phyloP scores from a whole-genome alignment of 1,140 invertebrate species.

The Ips nitidus region DNA sequence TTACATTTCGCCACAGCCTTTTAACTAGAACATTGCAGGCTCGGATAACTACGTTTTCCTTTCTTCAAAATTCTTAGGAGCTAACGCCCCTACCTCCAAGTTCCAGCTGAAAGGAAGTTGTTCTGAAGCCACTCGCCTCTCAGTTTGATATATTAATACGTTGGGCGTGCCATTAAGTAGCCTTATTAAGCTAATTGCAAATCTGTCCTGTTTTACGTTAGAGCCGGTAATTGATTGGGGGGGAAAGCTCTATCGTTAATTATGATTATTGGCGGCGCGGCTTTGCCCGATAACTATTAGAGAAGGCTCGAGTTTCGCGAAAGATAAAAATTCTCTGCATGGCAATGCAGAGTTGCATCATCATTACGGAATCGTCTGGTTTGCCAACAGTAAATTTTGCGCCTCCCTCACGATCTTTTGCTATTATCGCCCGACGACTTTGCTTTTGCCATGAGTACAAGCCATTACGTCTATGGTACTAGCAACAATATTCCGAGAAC shows the following conservation, averaged over 20 bases:
- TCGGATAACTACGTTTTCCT: conserved; percentile 15
- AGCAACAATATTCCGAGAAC: conserved; percentile 6
- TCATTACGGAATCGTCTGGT: too few relatives aligned
- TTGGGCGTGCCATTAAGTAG: neutral
- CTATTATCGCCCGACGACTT: conserved; percentile 6
- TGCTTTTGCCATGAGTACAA: neutral
- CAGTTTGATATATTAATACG: neutral
- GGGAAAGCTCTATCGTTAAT: too few relatives aligned
- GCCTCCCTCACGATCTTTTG: conserved; percentile 12
- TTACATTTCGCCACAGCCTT: conserved; percentile 17
- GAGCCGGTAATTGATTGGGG: too few relatives aligned
- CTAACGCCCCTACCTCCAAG: neutral
- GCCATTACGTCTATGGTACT: conserved; percentile 11
- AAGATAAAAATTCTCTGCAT: too few relatives aligned
- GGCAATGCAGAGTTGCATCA: too few relatives aligned
- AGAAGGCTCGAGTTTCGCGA: too few relatives aligned
- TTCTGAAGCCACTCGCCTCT: neutral
- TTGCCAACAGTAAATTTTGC: conserved; percentile 14
- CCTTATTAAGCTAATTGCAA: too few relatives aligned
- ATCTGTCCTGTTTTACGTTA: too few relatives aligned
- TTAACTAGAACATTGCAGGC: conserved; percentile 31
- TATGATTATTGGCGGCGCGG: too few relatives aligned
- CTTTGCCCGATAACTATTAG: too few relatives aligned
- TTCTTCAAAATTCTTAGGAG: conserved; percentile 1
- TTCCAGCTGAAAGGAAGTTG: conserved; percentile 5